Evolutionary conservation across 2,797 vertebrate genomes (phyloP).

Genomic region (Mionectes olivaceus): DNA sequence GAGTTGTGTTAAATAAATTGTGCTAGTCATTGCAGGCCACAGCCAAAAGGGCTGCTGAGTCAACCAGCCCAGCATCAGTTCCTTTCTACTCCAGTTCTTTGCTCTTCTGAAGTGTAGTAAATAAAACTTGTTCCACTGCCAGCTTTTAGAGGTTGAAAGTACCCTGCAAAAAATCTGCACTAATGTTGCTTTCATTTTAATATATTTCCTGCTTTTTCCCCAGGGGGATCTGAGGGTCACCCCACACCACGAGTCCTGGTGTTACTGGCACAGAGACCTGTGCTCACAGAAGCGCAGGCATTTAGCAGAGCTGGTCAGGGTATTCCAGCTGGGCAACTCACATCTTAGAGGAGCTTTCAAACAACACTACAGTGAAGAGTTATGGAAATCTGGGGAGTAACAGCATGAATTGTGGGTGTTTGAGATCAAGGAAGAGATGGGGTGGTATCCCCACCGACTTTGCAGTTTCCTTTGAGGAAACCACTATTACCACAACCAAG

Average conservation of each 20-base stretch:
- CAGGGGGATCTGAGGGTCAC: neutral
- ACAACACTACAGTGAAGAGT: neutral
- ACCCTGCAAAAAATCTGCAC: neutral
- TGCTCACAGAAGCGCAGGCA: fast-evolving
- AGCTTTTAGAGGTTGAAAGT: neutral
- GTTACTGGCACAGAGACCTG: neutral
- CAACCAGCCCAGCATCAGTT: neutral
- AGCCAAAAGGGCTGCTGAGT: neutral
- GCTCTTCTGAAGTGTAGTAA: neutral
- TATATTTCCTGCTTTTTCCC: neutral
- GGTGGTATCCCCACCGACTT: neutral
- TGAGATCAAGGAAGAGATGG: neutral
- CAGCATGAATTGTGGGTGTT: neutral
- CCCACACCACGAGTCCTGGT: fast-evolving
- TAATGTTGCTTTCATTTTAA: neutral
- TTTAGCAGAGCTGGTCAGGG: neutral
- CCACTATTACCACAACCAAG: neutral
- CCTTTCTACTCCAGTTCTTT: neutral
- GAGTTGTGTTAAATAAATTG: neutral
- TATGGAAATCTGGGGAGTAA: neutral
- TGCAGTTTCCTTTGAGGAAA: neutral
- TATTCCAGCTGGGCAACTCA: neutral
- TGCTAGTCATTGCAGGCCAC: neutral
- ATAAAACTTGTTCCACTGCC: neutral
- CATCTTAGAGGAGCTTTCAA: neutral